Base-by-base conservation (phyloP, 2,113 vertebrate genomes). In the Mohoua ochrocephala region DNA sequence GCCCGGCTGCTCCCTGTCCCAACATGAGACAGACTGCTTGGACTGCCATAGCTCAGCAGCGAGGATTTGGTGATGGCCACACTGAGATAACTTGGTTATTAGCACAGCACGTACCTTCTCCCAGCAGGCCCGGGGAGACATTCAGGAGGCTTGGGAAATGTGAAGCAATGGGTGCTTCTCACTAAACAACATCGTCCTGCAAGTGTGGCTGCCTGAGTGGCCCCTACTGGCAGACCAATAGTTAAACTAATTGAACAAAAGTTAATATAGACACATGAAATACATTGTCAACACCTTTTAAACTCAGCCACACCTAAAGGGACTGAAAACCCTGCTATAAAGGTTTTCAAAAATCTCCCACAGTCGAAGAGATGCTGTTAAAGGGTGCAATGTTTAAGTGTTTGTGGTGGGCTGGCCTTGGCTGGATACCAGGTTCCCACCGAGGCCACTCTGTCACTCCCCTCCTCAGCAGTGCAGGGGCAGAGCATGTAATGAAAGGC, bases 21-120 rank as follows among this genome's bases (percentile, higher is more conserved):
- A 21, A 0, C 0, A 0, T 6, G 14, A 47, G 23, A 30, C 41
- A 70, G 56, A 8, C 31, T 70, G 21, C 39, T 28, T n/a, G 37
- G 65, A 2, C 42, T 75, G 37, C 77, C 2, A 1, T 1, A 73
- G 52, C 33, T 49, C 57, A 37, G 28, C 57, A 16, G 35, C 7
- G 56, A 71, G 41, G 61, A 19, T 24, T 47, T 54, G 18, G 7
- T 30, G 47, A 26, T 17, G 26, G 21, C 26, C 26, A 35, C 9
- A 2, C 5, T 1, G 2, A 47, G 23, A 9, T 30, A 49, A 17
- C 44, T 41, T 0, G 0, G 28, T 39, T 57, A 13, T 28, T 61
- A 65, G 37, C 16, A 7, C 13, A 41, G 22, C 1, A 0, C 0
- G 0, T 24, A 45, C 41, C 11, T 86, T 76, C 42, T 41, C 39